Evolutionary conservation across 92 coral and sea anemone genomes (phyloP).

Genomic region (Galaxea fascicularis): DNA sequence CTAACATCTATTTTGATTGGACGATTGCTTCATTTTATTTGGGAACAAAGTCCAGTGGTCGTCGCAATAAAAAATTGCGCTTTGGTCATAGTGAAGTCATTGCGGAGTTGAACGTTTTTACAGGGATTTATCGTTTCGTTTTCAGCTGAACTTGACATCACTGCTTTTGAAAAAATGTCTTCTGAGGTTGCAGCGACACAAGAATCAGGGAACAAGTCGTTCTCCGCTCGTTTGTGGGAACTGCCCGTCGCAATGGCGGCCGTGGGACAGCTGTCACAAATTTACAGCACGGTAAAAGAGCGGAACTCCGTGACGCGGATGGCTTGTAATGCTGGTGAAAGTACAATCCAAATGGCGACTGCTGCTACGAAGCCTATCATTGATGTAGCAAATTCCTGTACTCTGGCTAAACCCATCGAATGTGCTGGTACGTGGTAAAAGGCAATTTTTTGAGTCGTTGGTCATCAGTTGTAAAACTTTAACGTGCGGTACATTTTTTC

Average conservation of each 20-base stretch:
- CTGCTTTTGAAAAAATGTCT: slow-evolving; percentile 31
- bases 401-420: slow-evolving; percentile 91
- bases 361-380: slow-evolving; percentile 84
- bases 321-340: slow-evolving; percentile 98
- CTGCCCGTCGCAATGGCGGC: slow-evolving; percentile 96
- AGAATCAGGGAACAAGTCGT: slow-evolving; percentile 73
- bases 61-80: slow-evolving; percentile 15
- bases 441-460: background rate
- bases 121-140: background rate
- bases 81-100: background rate
- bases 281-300: slow-evolving; percentile 89
- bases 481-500: no score
- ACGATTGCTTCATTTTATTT: no score
- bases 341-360: slow-evolving; percentile 82
- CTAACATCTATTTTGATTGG: slow-evolving; percentile 17
- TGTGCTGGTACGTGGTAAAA: slow-evolving; percentile 78
- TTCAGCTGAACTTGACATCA: background rate
- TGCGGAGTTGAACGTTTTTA: background rate
- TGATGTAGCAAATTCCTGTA: slow-evolving; percentile 76
- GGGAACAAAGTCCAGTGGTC: slow-evolving; percentile 16
- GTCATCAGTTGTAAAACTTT: background rate
- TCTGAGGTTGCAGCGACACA: slow-evolving; percentile 75
- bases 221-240: slow-evolving; percentile 79
- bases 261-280: slow-evolving; percentile 78
- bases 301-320: slow-evolving; percentile 82